These are phyloP conservation scores for Apostichopus leukothele DNA, from an alignment of 53 echinoderm and acorn worm genomes.

Conservation along the genomic window DNA sequence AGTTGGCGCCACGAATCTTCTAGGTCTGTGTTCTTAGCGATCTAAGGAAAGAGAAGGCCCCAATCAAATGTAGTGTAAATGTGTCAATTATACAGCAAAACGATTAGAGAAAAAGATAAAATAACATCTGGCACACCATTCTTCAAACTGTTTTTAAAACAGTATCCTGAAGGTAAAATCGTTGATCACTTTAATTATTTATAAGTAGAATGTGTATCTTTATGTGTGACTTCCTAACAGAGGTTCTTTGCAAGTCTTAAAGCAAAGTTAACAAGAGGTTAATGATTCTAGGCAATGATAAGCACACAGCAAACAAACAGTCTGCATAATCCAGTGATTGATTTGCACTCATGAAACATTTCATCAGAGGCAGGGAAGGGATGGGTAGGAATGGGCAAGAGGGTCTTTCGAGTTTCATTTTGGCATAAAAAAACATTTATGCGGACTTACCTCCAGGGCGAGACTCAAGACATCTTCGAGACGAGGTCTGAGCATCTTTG, in stretches of 20 bases:
- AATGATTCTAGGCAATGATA: too few relatives aligned
- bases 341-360: too few relatives aligned
- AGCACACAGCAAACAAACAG: too few relatives aligned
- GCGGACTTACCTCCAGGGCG: constrained; percentile 60
- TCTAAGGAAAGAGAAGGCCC: constrained; percentile 48
- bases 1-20: constrained; percentile 90
- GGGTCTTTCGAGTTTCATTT: too few relatives aligned
- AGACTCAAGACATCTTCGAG: constrained; percentile 73
- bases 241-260: too few relatives aligned
- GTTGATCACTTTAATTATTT: neutral
- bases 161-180: neutral
- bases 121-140: neutral
- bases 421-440: neutral
- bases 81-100: neutral
- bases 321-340: too few relatives aligned
- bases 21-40: constrained; percentile 63
- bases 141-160: too few relatives aligned
- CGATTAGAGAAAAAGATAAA: neutral
- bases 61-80: neutral
- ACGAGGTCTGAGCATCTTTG: constrained; percentile 83
- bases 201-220: too few relatives aligned
- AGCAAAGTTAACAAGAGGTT: too few relatives aligned
- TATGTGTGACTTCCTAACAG: too few relatives aligned
- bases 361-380: too few relatives aligned
- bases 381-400: too few relatives aligned